Conservation (phyloP, 2,797 vertebrate species). For the Tinamus major region DNA sequence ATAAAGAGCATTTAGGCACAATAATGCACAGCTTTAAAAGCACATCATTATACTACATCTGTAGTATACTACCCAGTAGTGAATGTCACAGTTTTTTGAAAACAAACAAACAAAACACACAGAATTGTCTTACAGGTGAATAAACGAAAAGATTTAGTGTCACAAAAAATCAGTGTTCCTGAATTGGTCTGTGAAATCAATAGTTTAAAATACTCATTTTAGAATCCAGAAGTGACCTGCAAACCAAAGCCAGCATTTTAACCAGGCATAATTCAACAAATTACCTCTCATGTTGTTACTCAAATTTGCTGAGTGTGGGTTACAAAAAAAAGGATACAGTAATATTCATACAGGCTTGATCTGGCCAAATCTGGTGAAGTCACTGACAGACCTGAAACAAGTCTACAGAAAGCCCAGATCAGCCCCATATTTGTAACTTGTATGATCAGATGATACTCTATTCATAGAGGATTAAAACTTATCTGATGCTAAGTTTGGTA, state of each 20-base stretch:
- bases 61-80: background rate
- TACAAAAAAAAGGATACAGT: background rate
- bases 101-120: background rate
- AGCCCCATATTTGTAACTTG: background rate
- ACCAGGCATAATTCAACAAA: background rate
- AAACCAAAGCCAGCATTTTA: background rate
- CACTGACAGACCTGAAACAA: background rate
- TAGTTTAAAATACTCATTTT: background rate
- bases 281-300: background rate
- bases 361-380: background rate
- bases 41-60: background rate
- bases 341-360: background rate
- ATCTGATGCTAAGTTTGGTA: background rate
- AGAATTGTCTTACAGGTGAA: background rate
- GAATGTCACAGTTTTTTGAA: background rate
- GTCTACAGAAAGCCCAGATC: background rate
- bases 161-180: background rate
- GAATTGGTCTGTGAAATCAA: background rate
- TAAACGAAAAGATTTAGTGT: background rate
- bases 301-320: background rate
- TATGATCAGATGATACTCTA: background rate
- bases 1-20: background rate
- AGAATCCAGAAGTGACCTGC: background rate
- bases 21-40: conserved; percentile 2
- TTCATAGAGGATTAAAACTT: too few relatives aligned